Evolutionary conservation across 2,113 vertebrate species (phyloP).

Genomic region (Peucedramus taeniatus): DNA sequence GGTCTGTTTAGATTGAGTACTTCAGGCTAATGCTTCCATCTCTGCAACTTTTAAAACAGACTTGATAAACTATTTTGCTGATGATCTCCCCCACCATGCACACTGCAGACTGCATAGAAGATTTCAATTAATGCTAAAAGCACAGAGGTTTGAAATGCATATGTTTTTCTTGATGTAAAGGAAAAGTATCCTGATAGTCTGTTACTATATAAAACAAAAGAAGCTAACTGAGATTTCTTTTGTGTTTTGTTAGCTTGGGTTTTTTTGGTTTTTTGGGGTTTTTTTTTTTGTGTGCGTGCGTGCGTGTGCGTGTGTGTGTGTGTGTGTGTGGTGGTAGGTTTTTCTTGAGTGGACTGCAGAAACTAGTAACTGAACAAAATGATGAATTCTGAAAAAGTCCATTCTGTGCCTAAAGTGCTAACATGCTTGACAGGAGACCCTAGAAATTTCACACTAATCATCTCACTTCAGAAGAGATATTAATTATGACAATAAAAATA

Average conservation of each 20-base stretch:
- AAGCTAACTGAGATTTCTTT: neutral
- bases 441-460: neutral
- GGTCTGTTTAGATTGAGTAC: neutral
- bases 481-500: neutral
- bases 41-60: neutral
- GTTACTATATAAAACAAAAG: neutral
- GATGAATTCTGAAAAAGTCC: neutral
- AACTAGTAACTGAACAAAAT: neutral
- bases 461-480: neutral
- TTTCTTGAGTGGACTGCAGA: neutral
- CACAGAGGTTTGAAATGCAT: neutral
- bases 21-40: neutral
- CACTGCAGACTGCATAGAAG: neutral
- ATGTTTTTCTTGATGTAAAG: neutral
- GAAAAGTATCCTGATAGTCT: neutral
- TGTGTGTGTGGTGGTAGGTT: too few relatives aligned
- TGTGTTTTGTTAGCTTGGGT: neutral
- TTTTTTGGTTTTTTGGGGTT: neutral
- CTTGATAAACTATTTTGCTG: neutral
- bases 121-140: neutral
- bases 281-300: too few relatives aligned
- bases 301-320: too few relatives aligned
- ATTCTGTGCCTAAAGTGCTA: neutral
- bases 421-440: neutral
- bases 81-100: neutral